Evolutionary conservation across 1,140 invertebrate genomes (phyloP), one percentile per base, ranked within the genome.

Genomic region (Agraylea sexmaculata): DNA sequence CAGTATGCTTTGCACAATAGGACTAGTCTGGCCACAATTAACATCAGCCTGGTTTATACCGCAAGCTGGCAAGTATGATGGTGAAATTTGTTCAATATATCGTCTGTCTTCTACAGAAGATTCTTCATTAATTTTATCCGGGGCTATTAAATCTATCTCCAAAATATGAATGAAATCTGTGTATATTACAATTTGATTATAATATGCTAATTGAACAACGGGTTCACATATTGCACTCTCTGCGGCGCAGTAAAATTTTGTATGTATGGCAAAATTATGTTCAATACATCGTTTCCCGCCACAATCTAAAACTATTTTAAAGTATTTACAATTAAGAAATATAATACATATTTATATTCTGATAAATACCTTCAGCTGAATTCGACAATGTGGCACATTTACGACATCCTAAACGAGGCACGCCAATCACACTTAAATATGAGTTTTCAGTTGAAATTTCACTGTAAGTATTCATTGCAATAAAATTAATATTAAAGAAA

Each of bases 161-260:
- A 68, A 49, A 53, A 68, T 65, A 44, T 68, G 65, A 42, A 68
- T 68, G 46, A 64, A 68, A 42, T 68, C 65, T 18, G 64, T 66
- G 46, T 66, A 68, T 20, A 68, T 68, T 33, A 68, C 62, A 32
- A 68, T 68, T 51, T 68, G 65, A 49, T 68, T 68, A 18, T 60
- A 59, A 49, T 68, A 66, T 1, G 64, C 64, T 41, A 68, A 47
- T 29, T 68, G 65, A 2, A 68, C 63, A 0, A 68, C 65, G 0
- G 65, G 65, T 40, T 68, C 65, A 22, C 61, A 66, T 45, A 66
- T 61, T 20, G 58, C 64, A 16, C 62, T 62, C 44, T 68, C 65
- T 1, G 62, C 63, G 13, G 65, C 62, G 37, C 65, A 66, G 43
- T 64, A 66, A 42, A 68, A 68, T 28, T 64, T 65, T 38, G 65